Evolutionary conservation across 2,888 invertebrate species (phyloP), one percentile per base, ranked within the genome.

Genomic region (Drosophila greeni): DNA sequence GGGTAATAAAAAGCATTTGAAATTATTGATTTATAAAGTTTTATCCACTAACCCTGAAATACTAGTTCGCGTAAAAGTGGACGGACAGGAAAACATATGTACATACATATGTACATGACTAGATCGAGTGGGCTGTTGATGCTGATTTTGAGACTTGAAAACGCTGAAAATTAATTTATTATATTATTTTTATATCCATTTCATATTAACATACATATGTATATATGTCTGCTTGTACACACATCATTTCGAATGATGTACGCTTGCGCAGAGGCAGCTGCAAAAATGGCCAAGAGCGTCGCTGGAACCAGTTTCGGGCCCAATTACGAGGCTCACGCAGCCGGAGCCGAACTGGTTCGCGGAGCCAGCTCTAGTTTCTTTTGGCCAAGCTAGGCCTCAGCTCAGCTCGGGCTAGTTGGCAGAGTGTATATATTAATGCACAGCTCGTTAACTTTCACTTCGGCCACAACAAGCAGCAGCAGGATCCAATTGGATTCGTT

Each of bases 381-480:
- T 57, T 12, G 16, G 29, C 36, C 20, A 16, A 51, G 61, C 61
- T 59, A 61, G 45, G 43, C 48, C 24, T 51, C 33, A 47, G 42
- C 34, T 59, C 57, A 23, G 57, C 42, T 26, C 42, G 36, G 51
- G 67, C 66, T 67, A 58, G 66, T 66, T 66, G 66, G 68, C 68
- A 66, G 52, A 66, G 57, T 66, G 51, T 36, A 36, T 54, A 58
- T 66, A 58, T 66, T 67, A 48, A 67, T 57, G 58, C 67, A 29
- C 26, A 66, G 57, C 40, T 66, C 34, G 56, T 67, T 59, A 68
- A 67, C 66, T 67, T 67, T 67, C 66, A 67, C 66, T 67, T 67
- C 16, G 69, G 51, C 29, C 52, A 48, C 40, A 48, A 58, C 53
- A 48, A 65, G 18, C 36, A 29, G 66, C 23, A 45, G 16, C 31